Conservation (phyloP, 2,113 vertebrate species). For the Embiotoca jacksoni region DNA sequence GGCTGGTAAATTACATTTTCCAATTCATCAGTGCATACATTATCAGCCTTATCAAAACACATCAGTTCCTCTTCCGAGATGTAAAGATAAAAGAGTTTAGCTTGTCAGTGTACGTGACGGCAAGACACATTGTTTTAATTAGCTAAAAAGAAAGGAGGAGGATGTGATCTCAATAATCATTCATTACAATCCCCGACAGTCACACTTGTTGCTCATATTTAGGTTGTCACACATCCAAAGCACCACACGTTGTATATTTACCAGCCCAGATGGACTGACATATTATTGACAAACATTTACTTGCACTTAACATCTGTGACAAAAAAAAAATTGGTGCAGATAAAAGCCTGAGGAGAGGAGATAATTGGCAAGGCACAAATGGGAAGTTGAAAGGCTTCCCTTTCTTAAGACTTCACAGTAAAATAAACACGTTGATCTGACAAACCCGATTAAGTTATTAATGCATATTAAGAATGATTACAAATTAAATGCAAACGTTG, state of each 20-base stretch:
- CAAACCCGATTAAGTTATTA: constrained; percentile 64
- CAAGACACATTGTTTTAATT: background rate
- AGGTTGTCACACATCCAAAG: constrained; percentile 58
- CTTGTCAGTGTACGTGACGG: background rate
- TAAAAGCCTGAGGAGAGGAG: constrained; percentile 57
- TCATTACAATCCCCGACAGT: constrained; percentile 21
- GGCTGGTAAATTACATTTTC: constrained; percentile 38
- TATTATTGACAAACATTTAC: constrained; percentile 74
- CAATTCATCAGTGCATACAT: constrained; percentile 32
- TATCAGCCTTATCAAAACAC: background rate
- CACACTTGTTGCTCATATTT: constrained; percentile 46
- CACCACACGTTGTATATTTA: constrained; percentile 52
- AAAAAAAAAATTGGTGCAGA: constrained; percentile 60
- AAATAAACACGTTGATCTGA: constrained; percentile 64
- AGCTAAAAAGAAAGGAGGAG: constrained; percentile 23
- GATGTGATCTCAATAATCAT: constrained; percentile 15
- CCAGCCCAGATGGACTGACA: constrained; percentile 55
- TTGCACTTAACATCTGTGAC: constrained; percentile 69
- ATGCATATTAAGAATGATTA: constrained; percentile 57
- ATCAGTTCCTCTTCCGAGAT: background rate
- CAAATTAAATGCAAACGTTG: constrained; percentile 42
- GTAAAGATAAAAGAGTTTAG: background rate
- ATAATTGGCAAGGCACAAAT: constrained; percentile 59
- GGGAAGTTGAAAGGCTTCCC: constrained; percentile 45
- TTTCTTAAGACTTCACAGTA: constrained; percentile 47